Conservation (phyloP, 2,113 vertebrate species). For the Rhagologus leucostigma region DNA sequence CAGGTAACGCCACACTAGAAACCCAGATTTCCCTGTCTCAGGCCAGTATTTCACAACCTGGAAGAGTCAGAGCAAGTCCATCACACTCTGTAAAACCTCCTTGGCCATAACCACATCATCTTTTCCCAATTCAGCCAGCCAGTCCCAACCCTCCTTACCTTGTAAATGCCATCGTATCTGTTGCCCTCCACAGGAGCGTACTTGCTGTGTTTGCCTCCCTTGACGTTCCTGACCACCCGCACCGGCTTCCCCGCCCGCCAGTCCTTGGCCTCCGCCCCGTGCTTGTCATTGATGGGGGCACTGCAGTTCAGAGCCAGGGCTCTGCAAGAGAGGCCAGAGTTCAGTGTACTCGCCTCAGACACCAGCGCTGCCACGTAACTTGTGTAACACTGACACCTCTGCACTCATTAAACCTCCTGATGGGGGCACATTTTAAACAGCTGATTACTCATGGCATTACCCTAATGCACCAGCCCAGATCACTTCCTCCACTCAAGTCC, state of each 20-base stretch:
- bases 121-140: fast-evolving
- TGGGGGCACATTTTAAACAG: fast-evolving
- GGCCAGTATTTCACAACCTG: slow-evolving; percentile 97
- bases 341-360: fast-evolving
- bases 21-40: slow-evolving; percentile 93
- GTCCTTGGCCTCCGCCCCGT: slow-evolving; percentile 87
- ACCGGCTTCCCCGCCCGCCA: slow-evolving; percentile 94
- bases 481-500: not conserved
- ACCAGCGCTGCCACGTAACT: no score
- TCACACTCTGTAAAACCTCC: fast-evolving
- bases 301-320: slow-evolving; percentile 94
- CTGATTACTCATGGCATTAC: fast-evolving
- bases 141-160: slow-evolving; percentile 67
- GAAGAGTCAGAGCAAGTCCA: not conserved
- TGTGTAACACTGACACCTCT: not conserved
- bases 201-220: slow-evolving; percentile 94
- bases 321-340: slow-evolving; percentile 43
- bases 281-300: slow-evolving; percentile 85
- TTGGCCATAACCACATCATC: not conserved
- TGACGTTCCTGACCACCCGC: slow-evolving; percentile 88
- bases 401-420: not conserved
- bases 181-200: slow-evolving; percentile 90
- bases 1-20: slow-evolving; percentile 93
- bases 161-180: slow-evolving; percentile 95
- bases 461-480: not conserved